phyloP scores from a whole-genome alignment of 2,797 vertebrate genomes.

The Crenichthys baileyi region DNA sequence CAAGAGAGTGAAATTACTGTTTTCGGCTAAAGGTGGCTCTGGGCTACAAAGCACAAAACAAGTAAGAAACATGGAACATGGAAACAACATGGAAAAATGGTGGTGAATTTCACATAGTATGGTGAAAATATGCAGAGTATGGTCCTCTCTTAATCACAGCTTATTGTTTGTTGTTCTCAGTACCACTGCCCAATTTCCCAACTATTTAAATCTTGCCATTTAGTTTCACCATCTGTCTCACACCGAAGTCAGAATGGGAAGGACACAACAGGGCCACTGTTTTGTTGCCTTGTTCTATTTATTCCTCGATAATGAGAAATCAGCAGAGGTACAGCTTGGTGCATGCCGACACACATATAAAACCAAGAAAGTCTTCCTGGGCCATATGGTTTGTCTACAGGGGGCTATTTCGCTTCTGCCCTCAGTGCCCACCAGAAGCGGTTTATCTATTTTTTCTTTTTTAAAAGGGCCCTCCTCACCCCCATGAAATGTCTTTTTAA shows the following conservation, averaged over 20 bases:
- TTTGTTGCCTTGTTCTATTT: conserved; percentile 83
- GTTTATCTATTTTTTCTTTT: too few species aligned
- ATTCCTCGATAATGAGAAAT: conserved; percentile 82
- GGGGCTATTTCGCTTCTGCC: conserved; percentile 72
- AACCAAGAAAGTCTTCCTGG: conserved; percentile 67
- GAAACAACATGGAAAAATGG: conserved; percentile 22
- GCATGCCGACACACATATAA: conserved; percentile 68
- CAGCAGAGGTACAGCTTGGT: conserved; percentile 72
- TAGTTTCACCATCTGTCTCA: conserved; percentile 82
- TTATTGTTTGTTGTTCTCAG: conserved; percentile 62
- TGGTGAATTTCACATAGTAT: conserved; percentile 31
- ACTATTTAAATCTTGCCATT: conserved; percentile 74
- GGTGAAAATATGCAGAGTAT: conserved; percentile 22
- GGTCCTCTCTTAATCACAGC: conserved; percentile 50
- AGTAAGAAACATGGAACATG: conserved; percentile 24
- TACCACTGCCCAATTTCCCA: conserved; percentile 56
- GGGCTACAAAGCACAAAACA: conserved; percentile 36
- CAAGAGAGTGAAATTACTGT: conserved; percentile 12
- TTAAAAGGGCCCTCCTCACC: conserved; percentile 39
- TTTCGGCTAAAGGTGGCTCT: conserved; percentile 53
- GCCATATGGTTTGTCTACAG: conserved; percentile 80
- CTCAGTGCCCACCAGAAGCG: conserved; percentile 64
- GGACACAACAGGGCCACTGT: conserved; percentile 77
- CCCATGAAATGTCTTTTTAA: conserved; percentile 36
- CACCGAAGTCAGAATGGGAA: conserved; percentile 72